Evolutionary conservation across 2,888 invertebrate genomes (phyloP), one percentile per base, ranked within the genome.

Genomic region (Clunio marinus): DNA sequence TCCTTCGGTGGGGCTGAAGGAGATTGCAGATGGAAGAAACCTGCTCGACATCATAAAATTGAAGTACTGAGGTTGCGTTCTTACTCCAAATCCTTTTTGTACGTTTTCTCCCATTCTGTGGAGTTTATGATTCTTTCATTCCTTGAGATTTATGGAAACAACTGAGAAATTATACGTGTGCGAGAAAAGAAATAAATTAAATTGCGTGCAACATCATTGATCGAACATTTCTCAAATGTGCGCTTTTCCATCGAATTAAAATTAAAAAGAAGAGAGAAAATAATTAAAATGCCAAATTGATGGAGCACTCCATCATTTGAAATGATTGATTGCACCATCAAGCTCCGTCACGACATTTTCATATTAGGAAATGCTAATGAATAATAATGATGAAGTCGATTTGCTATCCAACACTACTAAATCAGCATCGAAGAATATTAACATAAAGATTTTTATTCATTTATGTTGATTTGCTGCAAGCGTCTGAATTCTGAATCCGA

Each of bases 11-110:
- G 20, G 22, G 17, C 51, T 22, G 5, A 32, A 10, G 32, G 10
- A 32, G 10, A 32, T 32, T 32, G 5, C n/a, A 41, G 10, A 10
- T 13, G 4, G 20, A 51, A 20, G 22, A 51, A 51, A 51, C 20
- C 51, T 51, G 51, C 51, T 51, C 22, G 2, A 22, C 15, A 51
- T 51, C 51, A 51, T 51, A 51, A 51, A 51, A 51, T 20, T 41
- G 13, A 41, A 41, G 13, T 13, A 41, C 41, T 51, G 51, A 51
- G 51, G 51, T 51, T 51, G n/a, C 22, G 10, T 41, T 10, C 17
- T 15, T 17, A 51, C 20, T 51, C 20, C 20, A 17, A 51, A 51
- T 17, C 20, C 51, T 51, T 20, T 51, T n/a, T 15, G 41, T 41
- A 55, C 58, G 58, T 37, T 37, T 37, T 24, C 10, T 32, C 22